A percentile compares a stretch with the other conserved stretches of the same genome.
These are phyloP conservation scores for Sebastes umbrosus DNA, from an alignment of 2,797 vertebrate genomes.

Conservation along the genomic window DNA sequence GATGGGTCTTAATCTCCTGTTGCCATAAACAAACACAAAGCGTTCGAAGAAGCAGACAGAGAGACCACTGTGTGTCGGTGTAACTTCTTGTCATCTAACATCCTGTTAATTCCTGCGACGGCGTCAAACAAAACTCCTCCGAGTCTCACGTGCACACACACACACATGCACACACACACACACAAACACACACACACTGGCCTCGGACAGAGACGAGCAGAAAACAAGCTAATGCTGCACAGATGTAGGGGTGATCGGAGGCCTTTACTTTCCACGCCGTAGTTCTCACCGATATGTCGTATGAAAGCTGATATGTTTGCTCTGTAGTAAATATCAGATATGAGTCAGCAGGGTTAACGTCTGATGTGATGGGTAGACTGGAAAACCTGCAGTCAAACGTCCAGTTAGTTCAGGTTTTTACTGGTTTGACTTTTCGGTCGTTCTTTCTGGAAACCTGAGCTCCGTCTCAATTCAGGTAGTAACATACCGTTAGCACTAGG, in stretches of 20 bases:
- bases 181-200: neutral
- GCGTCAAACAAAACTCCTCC: conserved; percentile 49
- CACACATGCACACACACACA: neutral
- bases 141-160: conserved; percentile 5
- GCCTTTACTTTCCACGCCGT: neutral
- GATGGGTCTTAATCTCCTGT: conserved; percentile 66
- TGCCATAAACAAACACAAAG: conserved; percentile 58
- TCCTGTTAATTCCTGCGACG: conserved; percentile 66
- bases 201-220: conserved; percentile 18
- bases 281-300: neutral
- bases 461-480: no score
- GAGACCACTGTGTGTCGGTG: conserved; percentile 45
- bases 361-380: no score
- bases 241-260: conserved; percentile 35
- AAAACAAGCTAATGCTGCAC: conserved; percentile 39
- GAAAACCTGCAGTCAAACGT: neutral
- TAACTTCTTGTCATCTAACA: conserved; percentile 61
- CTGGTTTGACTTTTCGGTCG: neutral
- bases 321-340: neutral
- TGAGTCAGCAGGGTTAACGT: no score
- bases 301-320: neutral
- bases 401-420: no score
- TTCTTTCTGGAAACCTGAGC: neutral
- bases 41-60: conserved; percentile 42
- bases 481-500: no score